phyloP scores from a whole-genome alignment of 1,140 invertebrate species.

The Lasioglossum baleicum region DNA sequence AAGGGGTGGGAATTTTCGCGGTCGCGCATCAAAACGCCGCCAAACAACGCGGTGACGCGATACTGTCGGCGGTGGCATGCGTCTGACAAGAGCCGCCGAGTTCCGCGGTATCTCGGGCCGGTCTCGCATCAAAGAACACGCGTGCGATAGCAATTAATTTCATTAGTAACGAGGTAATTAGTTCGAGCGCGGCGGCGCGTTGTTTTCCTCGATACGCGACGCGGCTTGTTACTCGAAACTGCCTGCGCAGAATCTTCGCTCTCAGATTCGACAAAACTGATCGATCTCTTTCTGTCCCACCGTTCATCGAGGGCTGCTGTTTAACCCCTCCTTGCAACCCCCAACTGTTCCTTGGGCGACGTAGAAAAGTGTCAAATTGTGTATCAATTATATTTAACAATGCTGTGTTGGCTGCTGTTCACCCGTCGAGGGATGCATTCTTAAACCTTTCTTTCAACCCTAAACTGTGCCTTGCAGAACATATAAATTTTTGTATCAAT shows the following conservation, averaged over 20 bases:
- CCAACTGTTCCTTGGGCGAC: too few relatives aligned
- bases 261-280: neutral
- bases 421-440: too few relatives aligned
- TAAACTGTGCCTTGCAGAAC: too few relatives aligned
- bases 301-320: too few relatives aligned
- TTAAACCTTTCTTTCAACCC: too few relatives aligned
- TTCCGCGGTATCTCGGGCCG: slow-evolving; percentile 42
- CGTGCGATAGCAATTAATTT: slow-evolving; percentile 53
- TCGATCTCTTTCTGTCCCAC: too few relatives aligned
- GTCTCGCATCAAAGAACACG: slow-evolving; percentile 36
- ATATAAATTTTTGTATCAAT: too few relatives aligned
- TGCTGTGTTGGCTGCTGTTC: too few relatives aligned
- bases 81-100: slow-evolving; percentile 39
- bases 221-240: slow-evolving; percentile 1
- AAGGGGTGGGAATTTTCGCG: slow-evolving; percentile 7
- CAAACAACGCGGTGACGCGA: neutral
- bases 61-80: slow-evolving; percentile 23
- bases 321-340: too few relatives aligned
- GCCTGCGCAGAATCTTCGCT: neutral
- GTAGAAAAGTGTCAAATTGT: too few relatives aligned
- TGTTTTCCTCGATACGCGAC: neutral
- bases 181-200: slow-evolving; percentile 17
- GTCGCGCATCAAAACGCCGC: neutral
- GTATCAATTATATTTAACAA: too few relatives aligned
- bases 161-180: slow-evolving; percentile 53